Evolutionary conservation across 2,113 vertebrate genomes (phyloP).

Genomic region (Heterocephalus glaber): DNA sequence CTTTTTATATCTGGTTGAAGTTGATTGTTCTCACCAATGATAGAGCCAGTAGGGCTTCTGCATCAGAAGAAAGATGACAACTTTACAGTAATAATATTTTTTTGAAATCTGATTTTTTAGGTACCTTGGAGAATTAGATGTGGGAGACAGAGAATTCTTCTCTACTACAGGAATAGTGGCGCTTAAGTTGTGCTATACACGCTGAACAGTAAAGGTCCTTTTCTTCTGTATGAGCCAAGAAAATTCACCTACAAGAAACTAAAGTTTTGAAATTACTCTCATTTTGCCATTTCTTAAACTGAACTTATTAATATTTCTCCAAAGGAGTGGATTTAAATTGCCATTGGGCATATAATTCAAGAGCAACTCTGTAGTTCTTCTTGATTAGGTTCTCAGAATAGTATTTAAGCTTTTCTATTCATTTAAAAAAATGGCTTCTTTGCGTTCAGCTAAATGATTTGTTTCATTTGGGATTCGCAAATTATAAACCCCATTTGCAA

Average conservation of each 20-base stretch:
- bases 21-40: not conserved
- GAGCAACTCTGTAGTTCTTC: conserved; percentile 53
- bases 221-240: not conserved
- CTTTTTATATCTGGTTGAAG: not conserved
- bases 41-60: not conserved
- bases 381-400: conserved; percentile 68
- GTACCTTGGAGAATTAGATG: not conserved
- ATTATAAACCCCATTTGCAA: conserved; percentile 75
- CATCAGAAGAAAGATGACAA: not conserved
- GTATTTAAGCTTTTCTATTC: conserved; percentile 72
- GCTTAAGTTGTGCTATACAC: not conserved
- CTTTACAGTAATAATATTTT: not conserved
- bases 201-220: not conserved
- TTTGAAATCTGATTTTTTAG: not conserved
- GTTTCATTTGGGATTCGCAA: conserved; percentile 76
- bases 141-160: not conserved
- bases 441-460: conserved; percentile 74
- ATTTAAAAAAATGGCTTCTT: conserved; percentile 56
- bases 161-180: not conserved
- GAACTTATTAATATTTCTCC: conserved; percentile 66
- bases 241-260: not conserved
- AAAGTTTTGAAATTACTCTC: conserved; percentile 2
- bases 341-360: conserved; percentile 41
- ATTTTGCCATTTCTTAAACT: conserved; percentile 48
- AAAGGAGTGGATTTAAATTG: conserved; percentile 61